phyloP scores from a whole-genome alignment of 1,140 invertebrate genomes.

The Orius laevigatus region DNA sequence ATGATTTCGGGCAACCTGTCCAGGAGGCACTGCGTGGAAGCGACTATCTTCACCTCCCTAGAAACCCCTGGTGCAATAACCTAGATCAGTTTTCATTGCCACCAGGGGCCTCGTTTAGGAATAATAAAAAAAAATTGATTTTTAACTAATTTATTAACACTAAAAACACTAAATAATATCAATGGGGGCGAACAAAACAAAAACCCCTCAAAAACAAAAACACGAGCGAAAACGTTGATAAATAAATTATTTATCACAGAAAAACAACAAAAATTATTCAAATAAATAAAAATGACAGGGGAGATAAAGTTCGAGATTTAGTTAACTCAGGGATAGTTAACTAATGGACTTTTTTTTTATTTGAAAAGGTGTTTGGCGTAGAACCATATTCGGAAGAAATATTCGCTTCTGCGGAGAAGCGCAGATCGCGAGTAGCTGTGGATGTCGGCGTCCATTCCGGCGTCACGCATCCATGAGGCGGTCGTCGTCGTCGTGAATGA shows the following conservation, averaged over 20 bases:
- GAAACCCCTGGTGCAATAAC: not conserved
- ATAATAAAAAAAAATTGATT: not conserved
- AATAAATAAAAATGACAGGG: not conserved
- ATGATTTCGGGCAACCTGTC: constrained; percentile 1
- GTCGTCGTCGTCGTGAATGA: constrained; percentile 77
- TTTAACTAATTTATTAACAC: not conserved
- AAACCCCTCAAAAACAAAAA: no score
- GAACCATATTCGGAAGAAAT: constrained; percentile 87
- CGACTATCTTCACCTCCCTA: constrained; percentile 16
- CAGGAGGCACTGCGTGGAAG: constrained; percentile 17
- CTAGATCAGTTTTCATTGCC: not conserved
- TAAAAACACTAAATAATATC: not conserved
- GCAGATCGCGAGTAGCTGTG: constrained; percentile 68
- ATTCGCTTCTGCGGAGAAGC: constrained; percentile 69
- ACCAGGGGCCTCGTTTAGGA: not conserved
- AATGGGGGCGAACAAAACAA: not conserved
- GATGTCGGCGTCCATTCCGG: constrained; percentile 85
- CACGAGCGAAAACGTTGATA: no score
- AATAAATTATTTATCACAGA: no score
- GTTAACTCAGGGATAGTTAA: constrained; percentile 17
- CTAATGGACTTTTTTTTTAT: constrained; percentile 27
- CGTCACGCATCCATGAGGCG: constrained; percentile 80
- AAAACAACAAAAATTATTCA: not conserved
- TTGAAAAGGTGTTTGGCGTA: constrained; percentile 68
- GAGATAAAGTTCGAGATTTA: not conserved